phyloP scores from a whole-genome alignment of 2,797 vertebrate species.

The Pelodytes ibericus region DNA sequence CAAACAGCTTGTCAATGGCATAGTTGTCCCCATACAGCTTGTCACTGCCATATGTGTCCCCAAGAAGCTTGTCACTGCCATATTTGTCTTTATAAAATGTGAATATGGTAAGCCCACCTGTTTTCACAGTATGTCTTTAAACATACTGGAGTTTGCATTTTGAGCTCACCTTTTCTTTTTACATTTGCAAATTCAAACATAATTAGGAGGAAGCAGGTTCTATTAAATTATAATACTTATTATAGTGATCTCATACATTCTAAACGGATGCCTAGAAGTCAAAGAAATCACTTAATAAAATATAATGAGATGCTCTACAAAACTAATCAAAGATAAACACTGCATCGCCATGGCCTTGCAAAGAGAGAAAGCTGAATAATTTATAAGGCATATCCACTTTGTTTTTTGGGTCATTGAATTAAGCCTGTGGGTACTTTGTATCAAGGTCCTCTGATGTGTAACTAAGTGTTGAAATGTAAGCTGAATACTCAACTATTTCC shows the following conservation, averaged over 20 bases:
- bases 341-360: background rate
- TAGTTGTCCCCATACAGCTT: too few species aligned
- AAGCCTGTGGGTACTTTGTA: constrained; percentile 9
- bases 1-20: too few species aligned
- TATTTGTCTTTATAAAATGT: too few species aligned
- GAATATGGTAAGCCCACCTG: too few species aligned
- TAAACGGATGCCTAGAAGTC: background rate
- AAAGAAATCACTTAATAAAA: background rate
- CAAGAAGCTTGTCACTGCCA: too few species aligned
- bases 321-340: background rate
- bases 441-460: constrained; percentile 1
- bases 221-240: background rate
- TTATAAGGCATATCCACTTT: background rate
- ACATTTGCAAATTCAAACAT: background rate
- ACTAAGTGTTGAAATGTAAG: background rate
- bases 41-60: too few species aligned
- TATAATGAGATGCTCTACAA: background rate
- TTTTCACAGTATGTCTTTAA: too few species aligned
- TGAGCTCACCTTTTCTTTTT: background rate
- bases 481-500: background rate
- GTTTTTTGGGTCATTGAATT: background rate
- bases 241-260: background rate
- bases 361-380: background rate
- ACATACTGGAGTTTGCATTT: background rate
- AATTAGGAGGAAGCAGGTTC: background rate